Conservation (phyloP, 2,888 invertebrate species). For the Spodoptera picta region DNA sequence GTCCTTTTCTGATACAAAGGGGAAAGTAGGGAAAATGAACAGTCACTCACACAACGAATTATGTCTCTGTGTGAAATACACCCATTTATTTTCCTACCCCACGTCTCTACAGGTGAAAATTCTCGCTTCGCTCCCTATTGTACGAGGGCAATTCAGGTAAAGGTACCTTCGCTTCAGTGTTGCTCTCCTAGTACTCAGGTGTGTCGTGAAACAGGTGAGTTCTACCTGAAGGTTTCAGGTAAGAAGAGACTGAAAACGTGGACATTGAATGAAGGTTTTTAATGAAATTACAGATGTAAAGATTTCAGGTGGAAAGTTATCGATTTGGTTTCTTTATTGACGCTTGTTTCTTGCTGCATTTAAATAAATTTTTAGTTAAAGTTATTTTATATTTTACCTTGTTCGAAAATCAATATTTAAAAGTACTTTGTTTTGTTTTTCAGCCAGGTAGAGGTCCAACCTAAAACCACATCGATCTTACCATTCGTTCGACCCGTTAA, state of each 20-base stretch:
- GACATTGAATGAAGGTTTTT: not conserved
- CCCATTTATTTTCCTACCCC: slow-evolving; percentile 1
- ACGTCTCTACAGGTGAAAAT: slow-evolving; percentile 27
- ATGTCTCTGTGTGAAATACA: slow-evolving; percentile 11
- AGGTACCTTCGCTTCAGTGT: slow-evolving; percentile 51
- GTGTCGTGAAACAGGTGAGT: slow-evolving; percentile 75
- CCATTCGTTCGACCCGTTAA: slow-evolving; percentile 1
- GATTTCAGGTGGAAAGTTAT: slow-evolving; percentile 17
- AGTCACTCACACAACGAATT: slow-evolving; percentile 14
- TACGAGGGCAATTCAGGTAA: slow-evolving; percentile 63
- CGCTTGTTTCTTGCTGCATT: too few species aligned
- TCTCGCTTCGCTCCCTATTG: slow-evolving; percentile 18
- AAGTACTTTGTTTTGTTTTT: slow-evolving; percentile 7
- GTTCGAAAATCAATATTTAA: too few species aligned
- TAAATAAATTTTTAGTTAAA: too few species aligned
- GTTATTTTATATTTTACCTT: too few species aligned
- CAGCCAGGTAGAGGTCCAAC: not conserved
- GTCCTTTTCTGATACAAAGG: slow-evolving; percentile 28
- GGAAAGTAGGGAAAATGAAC: slow-evolving; percentile 3
- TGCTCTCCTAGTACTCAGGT: slow-evolving; percentile 79
- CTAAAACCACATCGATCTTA: too few species aligned
- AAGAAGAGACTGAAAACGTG: slow-evolving; percentile 22
- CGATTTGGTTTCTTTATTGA: too few species aligned
- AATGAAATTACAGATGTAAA: slow-evolving; percentile 7
- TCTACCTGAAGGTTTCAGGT: slow-evolving; percentile 62